Evolutionary conservation across 2,797 vertebrate species (phyloP).

Genomic region (Pipistrellus nathusii): DNA sequence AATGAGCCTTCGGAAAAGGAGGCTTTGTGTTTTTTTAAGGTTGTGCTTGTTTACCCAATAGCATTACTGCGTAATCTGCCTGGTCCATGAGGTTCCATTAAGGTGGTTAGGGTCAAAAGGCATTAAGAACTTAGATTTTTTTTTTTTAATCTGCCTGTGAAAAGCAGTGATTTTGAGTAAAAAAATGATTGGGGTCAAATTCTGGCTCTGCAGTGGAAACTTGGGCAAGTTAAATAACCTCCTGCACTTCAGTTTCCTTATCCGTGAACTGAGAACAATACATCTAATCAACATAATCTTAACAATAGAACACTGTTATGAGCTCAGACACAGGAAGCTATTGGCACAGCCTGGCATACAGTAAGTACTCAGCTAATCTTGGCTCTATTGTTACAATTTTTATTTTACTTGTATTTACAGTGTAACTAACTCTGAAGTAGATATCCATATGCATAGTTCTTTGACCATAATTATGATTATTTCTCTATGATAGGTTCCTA

Average conservation of each 20-base stretch:
- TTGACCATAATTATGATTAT: background rate
- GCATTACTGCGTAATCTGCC: background rate
- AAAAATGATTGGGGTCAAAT: background rate
- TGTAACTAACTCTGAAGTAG: constrained; percentile 59
- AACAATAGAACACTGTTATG: background rate
- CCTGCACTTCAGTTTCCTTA: background rate
- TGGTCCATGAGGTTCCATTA: background rate
- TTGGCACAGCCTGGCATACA: background rate
- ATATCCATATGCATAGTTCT: background rate
- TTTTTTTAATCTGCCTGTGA: background rate
- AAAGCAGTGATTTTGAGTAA: constrained; percentile 1
- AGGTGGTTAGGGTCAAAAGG: background rate
- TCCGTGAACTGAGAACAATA: background rate
- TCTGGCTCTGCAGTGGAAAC: background rate
- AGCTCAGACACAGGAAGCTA: background rate
- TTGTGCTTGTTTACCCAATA: background rate
- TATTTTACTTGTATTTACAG: constrained; percentile 8
- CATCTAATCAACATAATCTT: background rate
- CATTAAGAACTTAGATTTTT: background rate
- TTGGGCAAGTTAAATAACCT: background rate
- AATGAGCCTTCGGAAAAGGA: background rate
- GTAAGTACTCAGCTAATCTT: background rate
- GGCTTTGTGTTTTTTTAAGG: background rate
- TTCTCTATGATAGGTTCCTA: constrained; percentile 1
- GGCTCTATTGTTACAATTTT: background rate